Evolutionary conservation across 2,888 invertebrate genomes (phyloP), one percentile per base, ranked within the genome.

Genomic region (Lasioglossum calceatum): DNA sequence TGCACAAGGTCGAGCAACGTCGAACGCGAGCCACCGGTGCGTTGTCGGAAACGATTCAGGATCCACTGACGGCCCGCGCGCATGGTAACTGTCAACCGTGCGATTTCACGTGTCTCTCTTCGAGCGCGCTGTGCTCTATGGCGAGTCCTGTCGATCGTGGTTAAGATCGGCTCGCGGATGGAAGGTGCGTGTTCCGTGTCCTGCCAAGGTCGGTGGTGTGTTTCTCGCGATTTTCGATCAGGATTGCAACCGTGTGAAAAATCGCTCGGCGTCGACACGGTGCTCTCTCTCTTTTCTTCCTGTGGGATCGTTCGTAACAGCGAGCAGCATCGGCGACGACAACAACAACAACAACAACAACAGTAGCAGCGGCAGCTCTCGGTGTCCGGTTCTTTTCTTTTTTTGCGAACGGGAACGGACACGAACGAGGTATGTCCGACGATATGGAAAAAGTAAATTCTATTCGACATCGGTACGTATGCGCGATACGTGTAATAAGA

Each of bases 1-100:
- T n/a, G 89, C 85, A 87, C 89, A 90, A 90, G 89, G 89, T 88
- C 90, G 88, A 76, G 44, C 88, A 80, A 82, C 82, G 80, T 84
- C 80, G 80, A 75, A 42, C 87, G 73, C 39, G 77, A 42, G 74
- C 44, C 42, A 75, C 54, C 54, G 73, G 16, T 23, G 42, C 72
- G 79, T 42, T 74, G 78, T 79, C 79, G 54, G 71, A 80, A 85
- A 80, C 77, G 70, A 76, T 86, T 77, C 79, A 70, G 76, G 87
- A 67, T 86, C 71, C 84, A 84, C 79, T 81, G 84, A 71, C 81
- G 75, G 78, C 74, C 47, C 88, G 86, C 76, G 82, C 78, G 50
- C 80, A 79, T 77, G 79, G 72, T 44, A 78, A 72, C 84, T 88
- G 88, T 88, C 88, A 86, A 84, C 81, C 88, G 88, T 84, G 85